Conservation (phyloP, 2,113 vertebrate species). For the Platichthys stellatus region DNA sequence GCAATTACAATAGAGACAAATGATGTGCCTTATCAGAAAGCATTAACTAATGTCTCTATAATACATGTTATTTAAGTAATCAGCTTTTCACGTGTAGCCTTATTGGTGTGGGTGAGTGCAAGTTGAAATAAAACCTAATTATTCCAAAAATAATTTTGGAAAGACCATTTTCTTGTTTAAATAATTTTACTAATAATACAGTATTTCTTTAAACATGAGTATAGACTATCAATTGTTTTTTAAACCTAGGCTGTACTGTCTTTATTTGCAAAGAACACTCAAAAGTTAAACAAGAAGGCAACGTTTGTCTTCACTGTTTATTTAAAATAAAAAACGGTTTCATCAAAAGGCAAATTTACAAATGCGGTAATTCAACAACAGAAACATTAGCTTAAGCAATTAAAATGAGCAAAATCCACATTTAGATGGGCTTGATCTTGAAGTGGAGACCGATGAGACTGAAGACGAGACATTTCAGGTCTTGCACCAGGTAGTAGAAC, state of each 20-base stretch:
- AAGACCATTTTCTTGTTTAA: too few relatives aligned
- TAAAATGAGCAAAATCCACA: slow-evolving; percentile 32
- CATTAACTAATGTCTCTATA: slow-evolving; percentile 12
- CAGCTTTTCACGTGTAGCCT: slow-evolving; percentile 6
- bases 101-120: slow-evolving; percentile 14
- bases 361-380: slow-evolving; percentile 67
- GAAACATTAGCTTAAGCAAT: slow-evolving; percentile 67
- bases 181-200: too few relatives aligned
- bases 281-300: too few relatives aligned
- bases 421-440: slow-evolving; percentile 99
- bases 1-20: background rate
- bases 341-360: slow-evolving; percentile 81
- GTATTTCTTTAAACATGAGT: background rate
- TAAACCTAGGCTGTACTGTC: background rate
- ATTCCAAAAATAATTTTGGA: too few relatives aligned
- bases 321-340: slow-evolving; percentile 79
- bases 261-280: background rate
- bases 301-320: slow-evolving; percentile 69
- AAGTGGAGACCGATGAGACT: slow-evolving; percentile 99
- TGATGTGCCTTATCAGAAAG: slow-evolving; percentile 44
- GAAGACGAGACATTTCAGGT: slow-evolving; percentile 99
- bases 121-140: background rate
- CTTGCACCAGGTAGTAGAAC: slow-evolving; percentile 99
- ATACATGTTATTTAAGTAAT: background rate
- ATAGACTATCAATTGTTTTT: accelerated